These are phyloP conservation scores for Podarcis raffonei DNA, from an alignment of 2,113 vertebrate genomes.

Conservation along the genomic window DNA sequence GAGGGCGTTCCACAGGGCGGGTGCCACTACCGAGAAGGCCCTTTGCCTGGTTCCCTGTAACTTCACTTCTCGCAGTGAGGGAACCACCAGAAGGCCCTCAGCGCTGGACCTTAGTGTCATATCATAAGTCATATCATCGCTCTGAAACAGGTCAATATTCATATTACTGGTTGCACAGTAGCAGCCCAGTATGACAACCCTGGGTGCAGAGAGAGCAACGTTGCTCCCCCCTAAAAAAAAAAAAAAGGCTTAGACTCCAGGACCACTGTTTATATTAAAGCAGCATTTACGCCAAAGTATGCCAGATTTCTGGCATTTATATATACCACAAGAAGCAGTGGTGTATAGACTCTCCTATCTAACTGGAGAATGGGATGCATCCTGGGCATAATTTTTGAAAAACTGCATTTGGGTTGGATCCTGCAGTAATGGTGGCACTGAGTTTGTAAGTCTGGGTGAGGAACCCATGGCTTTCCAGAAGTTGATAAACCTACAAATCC, in stretches of 20 bases:
- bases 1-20: no score
- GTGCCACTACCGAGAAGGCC: no score
- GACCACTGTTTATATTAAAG: neutral
- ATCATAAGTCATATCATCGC: no score
- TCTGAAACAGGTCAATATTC: neutral
- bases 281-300: neutral
- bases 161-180: neutral
- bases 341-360: neutral
- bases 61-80: no score
- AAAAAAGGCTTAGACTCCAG: neutral
- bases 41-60: no score
- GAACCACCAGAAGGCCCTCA: no score
- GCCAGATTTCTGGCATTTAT: neutral
- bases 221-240: no score
- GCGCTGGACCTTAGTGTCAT: no score
- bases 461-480: neutral
- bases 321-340: neutral
- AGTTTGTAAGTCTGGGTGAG: neutral
- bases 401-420: neutral
- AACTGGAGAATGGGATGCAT: neutral
- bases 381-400: neutral
- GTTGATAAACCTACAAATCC: neutral
- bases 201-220: neutral
- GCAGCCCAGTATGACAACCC: neutral
- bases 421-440: neutral